phyloP scores from a whole-genome alignment of 2,113 vertebrate genomes.

The Stercorarius parasiticus region DNA sequence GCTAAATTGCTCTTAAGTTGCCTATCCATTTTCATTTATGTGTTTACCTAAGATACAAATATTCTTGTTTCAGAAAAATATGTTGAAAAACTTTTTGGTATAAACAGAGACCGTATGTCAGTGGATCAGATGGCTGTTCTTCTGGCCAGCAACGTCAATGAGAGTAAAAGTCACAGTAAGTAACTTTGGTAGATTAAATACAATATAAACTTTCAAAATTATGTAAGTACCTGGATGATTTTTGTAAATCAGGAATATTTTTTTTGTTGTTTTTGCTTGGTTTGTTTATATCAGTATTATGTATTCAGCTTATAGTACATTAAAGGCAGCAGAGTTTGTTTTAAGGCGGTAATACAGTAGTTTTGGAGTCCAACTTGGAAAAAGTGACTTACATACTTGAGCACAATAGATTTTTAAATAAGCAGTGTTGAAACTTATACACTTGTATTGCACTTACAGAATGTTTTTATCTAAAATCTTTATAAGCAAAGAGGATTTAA shows the following conservation, averaged over 20 bases:
- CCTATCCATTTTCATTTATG: not conserved
- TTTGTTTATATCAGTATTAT: not conserved
- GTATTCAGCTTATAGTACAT: not conserved
- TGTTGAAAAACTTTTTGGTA: slow-evolving; percentile 91
- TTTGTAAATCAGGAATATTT: not conserved
- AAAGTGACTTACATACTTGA: not conserved
- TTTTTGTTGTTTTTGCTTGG: not conserved
- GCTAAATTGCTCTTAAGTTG: not conserved
- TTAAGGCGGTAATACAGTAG: not conserved
- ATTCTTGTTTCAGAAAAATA: slow-evolving; percentile 86
- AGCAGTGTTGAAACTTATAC: not conserved
- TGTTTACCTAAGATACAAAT: not conserved
- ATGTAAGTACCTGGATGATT: not conserved
- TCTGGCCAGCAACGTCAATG: slow-evolving; percentile 94
- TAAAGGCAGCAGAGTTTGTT: not conserved
- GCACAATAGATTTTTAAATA: not conserved
- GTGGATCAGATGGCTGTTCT: slow-evolving; percentile 96
- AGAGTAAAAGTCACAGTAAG: slow-evolving; percentile 91
- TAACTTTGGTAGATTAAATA: slow-evolving; percentile 4
- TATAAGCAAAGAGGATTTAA: not conserved
- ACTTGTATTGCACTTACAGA: not conserved
- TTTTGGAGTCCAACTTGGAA: not conserved
- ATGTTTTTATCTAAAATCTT: not conserved
- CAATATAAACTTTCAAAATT: not conserved
- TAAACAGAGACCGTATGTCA: slow-evolving; percentile 92